Conservation (phyloP, 1,140 invertebrate species). For the Sitophilus oryzae region DNA sequence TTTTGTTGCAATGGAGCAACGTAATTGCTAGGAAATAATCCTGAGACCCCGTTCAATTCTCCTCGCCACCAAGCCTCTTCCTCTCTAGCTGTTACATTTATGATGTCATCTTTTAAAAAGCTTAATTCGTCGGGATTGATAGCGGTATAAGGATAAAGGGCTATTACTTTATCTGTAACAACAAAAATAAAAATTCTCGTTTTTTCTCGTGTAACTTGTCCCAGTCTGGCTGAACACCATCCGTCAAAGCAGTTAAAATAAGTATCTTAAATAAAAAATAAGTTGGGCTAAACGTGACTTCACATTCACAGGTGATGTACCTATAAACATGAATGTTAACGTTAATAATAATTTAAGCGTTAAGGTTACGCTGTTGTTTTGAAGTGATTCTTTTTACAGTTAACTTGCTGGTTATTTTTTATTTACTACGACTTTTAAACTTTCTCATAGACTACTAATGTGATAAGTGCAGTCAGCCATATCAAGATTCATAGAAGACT, state of each 20-base stretch:
- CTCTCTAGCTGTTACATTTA: constrained; percentile 83
- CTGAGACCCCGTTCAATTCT: constrained; percentile 78
- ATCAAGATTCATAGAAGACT: too few species aligned
- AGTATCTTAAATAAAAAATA: neutral
- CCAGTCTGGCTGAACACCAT: neutral
- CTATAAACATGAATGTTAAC: too few species aligned
- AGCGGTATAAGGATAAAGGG: constrained; percentile 86
- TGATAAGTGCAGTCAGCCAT: too few species aligned
- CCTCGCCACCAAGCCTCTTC: constrained; percentile 96
- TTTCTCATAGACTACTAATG: too few species aligned
- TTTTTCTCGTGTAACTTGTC: neutral
- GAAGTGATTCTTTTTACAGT: too few species aligned
- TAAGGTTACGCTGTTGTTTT: too few species aligned
- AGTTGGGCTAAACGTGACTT: too few species aligned
- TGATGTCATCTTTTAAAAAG: constrained; percentile 91
- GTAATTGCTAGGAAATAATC: constrained; percentile 90
- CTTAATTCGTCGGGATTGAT: constrained; percentile 91
- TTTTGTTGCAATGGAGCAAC: constrained; percentile 56
- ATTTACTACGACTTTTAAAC: too few species aligned
- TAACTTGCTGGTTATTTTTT: too few species aligned
- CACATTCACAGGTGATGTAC: too few species aligned
- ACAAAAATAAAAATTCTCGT: too few species aligned
- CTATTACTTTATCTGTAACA: constrained; percentile 81
- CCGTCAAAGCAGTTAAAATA: neutral
- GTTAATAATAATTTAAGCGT: too few species aligned